These are phyloP conservation scores for Styela plicata DNA, from an alignment of 23 tunicate species.

Conservation along the genomic window DNA sequence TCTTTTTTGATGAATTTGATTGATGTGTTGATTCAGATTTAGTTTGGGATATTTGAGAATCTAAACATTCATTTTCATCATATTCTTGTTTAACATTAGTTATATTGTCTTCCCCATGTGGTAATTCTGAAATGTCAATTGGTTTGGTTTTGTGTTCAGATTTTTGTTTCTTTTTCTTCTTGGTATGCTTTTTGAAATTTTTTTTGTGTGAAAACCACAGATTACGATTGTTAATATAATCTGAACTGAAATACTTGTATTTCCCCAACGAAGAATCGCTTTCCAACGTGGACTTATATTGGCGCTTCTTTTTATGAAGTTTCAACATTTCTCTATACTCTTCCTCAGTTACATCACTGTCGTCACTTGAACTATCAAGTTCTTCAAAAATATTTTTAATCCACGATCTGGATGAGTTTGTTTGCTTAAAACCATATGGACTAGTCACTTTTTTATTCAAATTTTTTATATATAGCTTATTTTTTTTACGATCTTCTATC, in stretches of 20 bases:
- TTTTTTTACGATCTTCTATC: conserved; percentile 20
- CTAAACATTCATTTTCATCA: not conserved
- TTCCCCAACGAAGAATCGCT: not conserved
- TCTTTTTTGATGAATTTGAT: conserved; percentile 10
- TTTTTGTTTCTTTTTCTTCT: not conserved
- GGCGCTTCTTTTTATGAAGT: not conserved
- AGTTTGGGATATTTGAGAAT: not conserved
- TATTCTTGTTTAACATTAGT: not conserved
- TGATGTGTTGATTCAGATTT: not conserved
- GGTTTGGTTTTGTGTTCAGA: not conserved
- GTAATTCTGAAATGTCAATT: not conserved
- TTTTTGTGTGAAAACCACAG: conserved; percentile 8
- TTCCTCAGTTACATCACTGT: conserved; percentile 5
- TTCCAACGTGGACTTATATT: not conserved
- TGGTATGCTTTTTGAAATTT: conserved; percentile 1
- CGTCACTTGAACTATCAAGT: conserved; percentile 1
- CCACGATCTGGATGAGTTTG: not conserved
- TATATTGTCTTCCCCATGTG: not conserved
- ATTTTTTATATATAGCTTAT: not conserved
- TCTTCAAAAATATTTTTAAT: conserved; percentile 22
- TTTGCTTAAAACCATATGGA: conserved; percentile 10
- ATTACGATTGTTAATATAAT: conserved; percentile 2
- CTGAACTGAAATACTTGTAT: conserved; percentile 25
- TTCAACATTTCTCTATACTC: conserved; percentile 24
- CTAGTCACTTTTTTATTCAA: too few relatives aligned